A percentile compares a stretch with the other conserved stretches of the same genome.
phyloP scores from a whole-genome alignment of 2,797 vertebrate species.

The Characodon lateralis region DNA sequence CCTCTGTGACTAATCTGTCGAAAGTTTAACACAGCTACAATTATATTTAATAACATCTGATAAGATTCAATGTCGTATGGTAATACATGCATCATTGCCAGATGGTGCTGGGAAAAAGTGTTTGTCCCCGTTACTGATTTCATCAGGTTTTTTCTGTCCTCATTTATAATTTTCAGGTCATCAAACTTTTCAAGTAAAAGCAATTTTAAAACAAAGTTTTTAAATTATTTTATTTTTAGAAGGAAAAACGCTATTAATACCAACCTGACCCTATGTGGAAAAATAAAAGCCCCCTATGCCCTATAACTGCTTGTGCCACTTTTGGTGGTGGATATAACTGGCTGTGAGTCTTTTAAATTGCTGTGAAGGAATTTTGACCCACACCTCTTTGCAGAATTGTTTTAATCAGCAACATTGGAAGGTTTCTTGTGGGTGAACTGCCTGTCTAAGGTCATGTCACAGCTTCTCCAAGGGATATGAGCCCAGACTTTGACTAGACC shows the following conservation, averaged over 20 bases:
- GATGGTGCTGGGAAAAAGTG: not conserved
- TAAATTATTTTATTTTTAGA: not conserved
- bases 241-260: not conserved
- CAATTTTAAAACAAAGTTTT: not conserved
- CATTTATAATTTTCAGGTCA: too few relatives aligned
- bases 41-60: not conserved
- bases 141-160: not conserved
- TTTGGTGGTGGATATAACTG: not conserved
- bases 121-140: not conserved
- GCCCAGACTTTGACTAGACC: too few relatives aligned
- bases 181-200: too few relatives aligned
- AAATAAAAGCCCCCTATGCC: not conserved
- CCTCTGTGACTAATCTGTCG: not conserved
- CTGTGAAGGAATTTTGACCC: not conserved
- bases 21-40: conserved; percentile 1
- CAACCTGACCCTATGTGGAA: not conserved
- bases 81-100: not conserved
- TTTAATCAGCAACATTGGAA: not conserved
- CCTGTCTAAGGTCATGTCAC: not conserved
- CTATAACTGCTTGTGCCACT: not conserved
- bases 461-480: not conserved
- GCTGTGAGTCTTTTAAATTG: not conserved
- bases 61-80: not conserved
- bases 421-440: not conserved
- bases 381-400: not conserved